phyloP scores from a whole-genome alignment of 2,888 invertebrate species.

The Plebejus melissa region DNA sequence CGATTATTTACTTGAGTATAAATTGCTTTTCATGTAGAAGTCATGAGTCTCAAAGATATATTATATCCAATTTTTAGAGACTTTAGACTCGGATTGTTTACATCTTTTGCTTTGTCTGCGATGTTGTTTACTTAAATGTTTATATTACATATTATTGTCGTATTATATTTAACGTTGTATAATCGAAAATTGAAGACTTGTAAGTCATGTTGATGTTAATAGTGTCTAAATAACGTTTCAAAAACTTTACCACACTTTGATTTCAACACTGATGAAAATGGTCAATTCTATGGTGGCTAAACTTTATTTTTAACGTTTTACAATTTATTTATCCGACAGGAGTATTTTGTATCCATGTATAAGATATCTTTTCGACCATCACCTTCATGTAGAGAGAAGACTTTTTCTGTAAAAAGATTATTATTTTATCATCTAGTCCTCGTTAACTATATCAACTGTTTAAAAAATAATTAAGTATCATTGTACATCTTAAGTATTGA shows the following conservation, averaged over 20 bases:
- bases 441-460: neutral
- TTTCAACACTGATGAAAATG: conserved; percentile 28
- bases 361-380: conserved; percentile 1
- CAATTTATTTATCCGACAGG: neutral
- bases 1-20: neutral
- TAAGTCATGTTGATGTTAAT: conserved; percentile 13
- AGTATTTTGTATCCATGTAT: neutral
- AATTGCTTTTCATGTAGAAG: neutral
- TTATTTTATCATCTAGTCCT: neutral
- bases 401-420: neutral
- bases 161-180: conserved; percentile 28
- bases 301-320: conserved; percentile 17
- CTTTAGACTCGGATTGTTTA: conserved; percentile 32
- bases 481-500: conserved; percentile 5
- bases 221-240: neutral
- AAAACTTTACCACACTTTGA: neutral
- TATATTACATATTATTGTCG: conserved; percentile 35
- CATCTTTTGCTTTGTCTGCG: conserved; percentile 37
- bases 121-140: conserved; percentile 37
- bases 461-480: conserved; percentile 1
- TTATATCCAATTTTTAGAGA: conserved; percentile 13
- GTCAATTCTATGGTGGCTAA: conserved; percentile 37
- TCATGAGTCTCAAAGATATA: conserved; percentile 1
- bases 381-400: neutral
- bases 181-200: conserved; percentile 11